Conservation (phyloP, 2,888 invertebrate genomes). For the Tetragnatha montana region DNA sequence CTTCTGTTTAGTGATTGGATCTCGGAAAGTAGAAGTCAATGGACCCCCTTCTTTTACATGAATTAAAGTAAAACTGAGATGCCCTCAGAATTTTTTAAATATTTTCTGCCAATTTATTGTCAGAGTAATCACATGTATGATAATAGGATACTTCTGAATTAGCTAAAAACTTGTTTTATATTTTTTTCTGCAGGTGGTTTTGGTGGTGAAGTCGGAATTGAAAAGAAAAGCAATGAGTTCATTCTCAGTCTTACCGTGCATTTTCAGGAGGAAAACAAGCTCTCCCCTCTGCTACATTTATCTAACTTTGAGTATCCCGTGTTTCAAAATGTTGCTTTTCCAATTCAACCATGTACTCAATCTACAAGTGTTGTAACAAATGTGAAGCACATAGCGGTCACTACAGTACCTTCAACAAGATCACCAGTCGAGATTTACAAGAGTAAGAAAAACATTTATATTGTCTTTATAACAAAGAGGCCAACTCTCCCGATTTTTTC, state of each 20-base stretch:
- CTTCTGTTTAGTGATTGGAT: no score
- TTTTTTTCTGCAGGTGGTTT: slow-evolving; percentile 50
- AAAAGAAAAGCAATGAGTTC: slow-evolving; percentile 12
- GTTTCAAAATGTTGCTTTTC: slow-evolving; percentile 41
- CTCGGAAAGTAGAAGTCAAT: no score
- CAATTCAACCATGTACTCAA: slow-evolving; percentile 12
- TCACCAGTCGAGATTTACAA: not conserved
- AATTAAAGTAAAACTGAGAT: no score
- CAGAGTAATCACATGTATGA: no score
- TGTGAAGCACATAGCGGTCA: slow-evolving; percentile 2
- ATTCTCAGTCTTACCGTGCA: slow-evolving; percentile 37
- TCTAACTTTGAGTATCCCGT: slow-evolving; percentile 28
- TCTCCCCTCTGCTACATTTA: slow-evolving; percentile 17
- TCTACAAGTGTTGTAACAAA: not conserved
- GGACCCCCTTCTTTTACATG: no score
- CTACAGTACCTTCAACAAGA: slow-evolving; percentile 5
- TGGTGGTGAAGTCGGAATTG: slow-evolving; percentile 40
- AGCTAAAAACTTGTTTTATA: no score
- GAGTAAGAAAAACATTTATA: not conserved
- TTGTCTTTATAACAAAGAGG: no score
- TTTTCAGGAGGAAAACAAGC: slow-evolving; percentile 5
- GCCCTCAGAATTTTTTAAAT: no score
- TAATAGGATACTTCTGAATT: no score
- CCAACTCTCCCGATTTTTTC: no score
- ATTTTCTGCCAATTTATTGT: not conserved